These are phyloP conservation scores for Drosophila varians DNA, from an alignment of 1,140 invertebrate species.

Conservation along the genomic window DNA sequence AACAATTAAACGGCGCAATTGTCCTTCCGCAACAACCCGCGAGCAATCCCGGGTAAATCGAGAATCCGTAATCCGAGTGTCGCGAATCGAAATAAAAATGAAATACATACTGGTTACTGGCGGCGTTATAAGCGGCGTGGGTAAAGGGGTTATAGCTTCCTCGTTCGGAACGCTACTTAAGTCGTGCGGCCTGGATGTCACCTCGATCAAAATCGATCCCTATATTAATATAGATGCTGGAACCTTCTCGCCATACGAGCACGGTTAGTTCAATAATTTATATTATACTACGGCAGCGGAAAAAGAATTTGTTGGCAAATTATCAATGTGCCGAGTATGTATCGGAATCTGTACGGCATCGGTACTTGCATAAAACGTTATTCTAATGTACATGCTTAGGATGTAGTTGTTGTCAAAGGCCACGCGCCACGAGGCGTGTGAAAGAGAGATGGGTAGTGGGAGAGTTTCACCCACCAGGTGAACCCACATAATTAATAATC, in stretches of 20 bases:
- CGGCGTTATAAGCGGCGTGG: slow-evolving; percentile 98
- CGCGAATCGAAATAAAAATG: slow-evolving; percentile 42
- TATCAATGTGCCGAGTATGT: slow-evolving; percentile 35
- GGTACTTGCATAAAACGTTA: slow-evolving; percentile 3
- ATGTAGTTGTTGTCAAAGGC: slow-evolving; percentile 47
- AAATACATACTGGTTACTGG: slow-evolving; percentile 98
- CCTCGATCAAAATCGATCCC: slow-evolving; percentile 99
- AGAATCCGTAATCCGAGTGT: background rate
- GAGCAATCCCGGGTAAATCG: background rate
- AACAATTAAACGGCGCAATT: slow-evolving; percentile 45
- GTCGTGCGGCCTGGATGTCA: slow-evolving; percentile 95
- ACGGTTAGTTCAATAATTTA: slow-evolving; percentile 89
- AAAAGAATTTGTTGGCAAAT: slow-evolving; percentile 48
- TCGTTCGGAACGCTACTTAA: slow-evolving; percentile 98
- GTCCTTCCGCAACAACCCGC: background rate
- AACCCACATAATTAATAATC: background rate
- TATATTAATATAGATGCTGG: slow-evolving; percentile 99
- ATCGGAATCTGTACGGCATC: slow-evolving; percentile 5
- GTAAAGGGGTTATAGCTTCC: slow-evolving; percentile 98
- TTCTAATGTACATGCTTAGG: slow-evolving; percentile 10
- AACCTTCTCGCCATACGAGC: slow-evolving; percentile 99
- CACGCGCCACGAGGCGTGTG: slow-evolving; percentile 40
- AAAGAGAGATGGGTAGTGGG: background rate
- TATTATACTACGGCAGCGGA: slow-evolving; percentile 3
- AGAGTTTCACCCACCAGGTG: slow-evolving; percentile 1